phyloP scores from a whole-genome alignment of 2,113 vertebrate species.

The Ammodytes dubius region DNA sequence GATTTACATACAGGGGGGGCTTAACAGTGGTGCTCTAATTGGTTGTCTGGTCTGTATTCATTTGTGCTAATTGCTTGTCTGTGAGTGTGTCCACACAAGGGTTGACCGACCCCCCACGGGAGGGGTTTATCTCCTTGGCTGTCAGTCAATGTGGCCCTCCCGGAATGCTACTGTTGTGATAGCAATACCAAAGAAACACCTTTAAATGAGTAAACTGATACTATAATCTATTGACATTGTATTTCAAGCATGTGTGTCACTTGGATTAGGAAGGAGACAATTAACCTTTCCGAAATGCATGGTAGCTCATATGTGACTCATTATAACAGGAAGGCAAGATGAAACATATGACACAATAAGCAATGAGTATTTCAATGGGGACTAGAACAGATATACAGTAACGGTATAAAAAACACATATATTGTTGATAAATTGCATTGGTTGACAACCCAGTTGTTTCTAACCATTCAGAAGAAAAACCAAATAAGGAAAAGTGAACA shows the following conservation, averaged over 20 bases:
- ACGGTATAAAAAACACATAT: neutral
- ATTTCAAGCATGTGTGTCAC: neutral
- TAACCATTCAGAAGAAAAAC: neutral
- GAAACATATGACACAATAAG: neutral
- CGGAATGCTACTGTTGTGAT: conserved; percentile 8
- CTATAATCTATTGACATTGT: neutral
- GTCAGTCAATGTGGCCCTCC: conserved; percentile 57
- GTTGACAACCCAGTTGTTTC: too few species aligned
- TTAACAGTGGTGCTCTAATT: conserved; percentile 66
- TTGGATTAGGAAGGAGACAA: neutral
- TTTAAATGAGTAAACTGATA: neutral
- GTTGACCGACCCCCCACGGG: conserved; percentile 41
- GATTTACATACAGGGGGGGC: conserved; percentile 57
- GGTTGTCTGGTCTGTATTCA: conserved; percentile 66
- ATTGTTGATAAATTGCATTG: neutral
- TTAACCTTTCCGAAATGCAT: neutral
- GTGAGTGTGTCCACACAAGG: conserved; percentile 54
- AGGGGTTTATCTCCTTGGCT: conserved; percentile 34
- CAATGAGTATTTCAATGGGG: neutral
- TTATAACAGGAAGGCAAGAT: neutral
- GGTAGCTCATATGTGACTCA: neutral
- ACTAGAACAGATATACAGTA: too few species aligned
- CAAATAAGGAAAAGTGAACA: too few species aligned
- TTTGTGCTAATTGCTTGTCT: conserved; percentile 66
- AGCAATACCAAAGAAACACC: neutral